Base-by-base conservation (phyloP, 2,113 vertebrate genomes). In the Campylomormyrus tamandua region DNA sequence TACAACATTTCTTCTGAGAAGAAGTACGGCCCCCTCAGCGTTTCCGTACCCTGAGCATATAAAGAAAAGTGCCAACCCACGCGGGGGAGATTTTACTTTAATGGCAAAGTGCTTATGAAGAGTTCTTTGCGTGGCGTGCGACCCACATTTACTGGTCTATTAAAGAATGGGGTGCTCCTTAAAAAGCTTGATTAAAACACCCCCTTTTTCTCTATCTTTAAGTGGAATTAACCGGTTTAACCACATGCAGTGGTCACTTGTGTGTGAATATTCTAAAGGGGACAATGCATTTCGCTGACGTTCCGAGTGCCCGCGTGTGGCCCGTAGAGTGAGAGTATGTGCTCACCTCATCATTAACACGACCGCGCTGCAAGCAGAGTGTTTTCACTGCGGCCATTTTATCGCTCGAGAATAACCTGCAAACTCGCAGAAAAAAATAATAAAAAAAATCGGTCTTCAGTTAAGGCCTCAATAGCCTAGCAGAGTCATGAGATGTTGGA, bases 21-120 rank as follows among this genome's bases (percentile, higher is more conserved):
- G 88, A n/a, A 53, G 89, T 90, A 86, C 48, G 84, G 83, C 91
- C 88, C 90, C 49, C 84, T 77, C 70, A 31, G 15, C 49, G 27
- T 53, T 83, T 56, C 27, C 8, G 3, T 62, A 21, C 19, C 15
- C 52, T 8, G 42, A 42, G 11, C 87, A 92, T 52, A 66, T 31
- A 83, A 88, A 56, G 39, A 39, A 46, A 53, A 89, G 35, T 48
- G 8, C 39, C 17, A 11, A 10, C 10, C 19, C 74, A 42, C 5
- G 84, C 24, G 17, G 77, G 52, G 10, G 11, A 90, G 80, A 89
- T 92, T 92, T 92, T 49, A 92, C 90, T 91, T 92, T 91, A 90
- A 90, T 90, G 87, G 53, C 89, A 90, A 91, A 93, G 87, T 58
- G 48, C 58, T 90, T 89, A 90, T 91, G 90, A 66, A 52, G 89